Evolutionary conservation across 2,888 invertebrate genomes (phyloP).

Genomic region (Lasioglossum pauxillum): DNA sequence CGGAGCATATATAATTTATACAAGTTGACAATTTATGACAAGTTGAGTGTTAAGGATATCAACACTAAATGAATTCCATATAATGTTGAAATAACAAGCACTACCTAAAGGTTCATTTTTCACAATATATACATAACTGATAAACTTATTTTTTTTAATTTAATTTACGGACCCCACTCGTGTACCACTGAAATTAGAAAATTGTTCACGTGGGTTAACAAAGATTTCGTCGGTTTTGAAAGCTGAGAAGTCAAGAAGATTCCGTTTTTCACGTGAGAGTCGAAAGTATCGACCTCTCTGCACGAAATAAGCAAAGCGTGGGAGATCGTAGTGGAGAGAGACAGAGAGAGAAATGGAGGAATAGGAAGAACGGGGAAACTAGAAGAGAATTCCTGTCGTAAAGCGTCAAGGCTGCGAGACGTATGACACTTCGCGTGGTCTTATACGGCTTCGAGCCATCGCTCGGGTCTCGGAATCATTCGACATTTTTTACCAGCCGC

Average conservation of each 20-base stretch:
- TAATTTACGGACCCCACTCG: too few relatives aligned
- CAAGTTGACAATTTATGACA: too few relatives aligned
- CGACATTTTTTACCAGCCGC: constrained; percentile 61
- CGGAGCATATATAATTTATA: too few relatives aligned
- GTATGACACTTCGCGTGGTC: constrained; percentile 43
- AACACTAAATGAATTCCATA: too few relatives aligned
- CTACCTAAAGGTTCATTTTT: too few relatives aligned
- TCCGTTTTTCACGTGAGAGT: not conserved
- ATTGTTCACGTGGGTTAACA: not conserved
- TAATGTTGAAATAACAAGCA: too few relatives aligned
- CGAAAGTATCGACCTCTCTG: not conserved
- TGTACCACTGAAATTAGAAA: too few relatives aligned
- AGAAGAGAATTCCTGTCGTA: constrained; percentile 36
- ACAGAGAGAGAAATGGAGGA: not conserved
- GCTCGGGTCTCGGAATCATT: constrained; percentile 45
- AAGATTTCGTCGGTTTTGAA: not conserved
- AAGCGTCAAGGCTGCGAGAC: constrained; percentile 45
- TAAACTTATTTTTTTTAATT: too few relatives aligned
- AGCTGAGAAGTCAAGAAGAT: not conserved
- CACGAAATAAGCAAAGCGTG: not conserved
- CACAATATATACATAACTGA: too few relatives aligned
- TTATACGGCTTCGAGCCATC: constrained; percentile 9
- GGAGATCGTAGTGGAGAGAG: not conserved
- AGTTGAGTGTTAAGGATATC: too few relatives aligned
- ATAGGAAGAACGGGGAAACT: not conserved